Base-by-base conservation (phyloP, 1,140 invertebrate genomes). In the Caerostris darwini region DNA sequence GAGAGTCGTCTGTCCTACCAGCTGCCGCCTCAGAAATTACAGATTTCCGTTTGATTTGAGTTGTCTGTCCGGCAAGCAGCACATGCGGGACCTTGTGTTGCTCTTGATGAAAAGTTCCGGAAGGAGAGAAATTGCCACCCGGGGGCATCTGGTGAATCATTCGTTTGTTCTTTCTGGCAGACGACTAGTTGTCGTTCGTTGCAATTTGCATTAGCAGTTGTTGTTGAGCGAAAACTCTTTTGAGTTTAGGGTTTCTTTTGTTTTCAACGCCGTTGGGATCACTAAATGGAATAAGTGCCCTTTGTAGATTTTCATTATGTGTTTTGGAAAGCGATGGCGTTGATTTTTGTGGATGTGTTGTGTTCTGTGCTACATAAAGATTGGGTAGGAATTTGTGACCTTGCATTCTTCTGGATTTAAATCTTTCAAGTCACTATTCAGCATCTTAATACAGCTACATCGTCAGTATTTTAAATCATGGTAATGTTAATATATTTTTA, bases 21-120 rank as follows among this genome's bases (percentile, higher is more conserved):
- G 90, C 90, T 91, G 90, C 69, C 77, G 34, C 83, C 83, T 19
- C 90, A 82, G 90, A 91, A 90, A 90, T 90, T 77, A 90, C 88
- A 90, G 90, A 91, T 91, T 91, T 91, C 90, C 90, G 90, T 91
- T 91, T 71, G 67, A 90, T 90, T 90, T 67, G 64, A 54, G 64
- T 57, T 61, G 69, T 50, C 77, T 58, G 64, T 34, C 71, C 50
- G 58, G 34, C 64, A 50, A 34, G 17, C 34, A 4, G 50, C 90
- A 77, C 67, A 71, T 82, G 90, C 77, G 67, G 69, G 61, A 88
- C 86, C 61, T 85, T 59, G 57, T 34, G 58, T 57, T 85, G 50
- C 14, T 34, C 53, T 90, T 90, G 64, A 77, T 90, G 88, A 54
- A 77, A 56, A 90, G 53, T 56, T 69, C 88, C 88, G 64, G 88